Evolutionary conservation across 2,113 vertebrate species (phyloP), one percentile per base, ranked within the genome.

Genomic region (Syrmaticus mikado): DNA sequence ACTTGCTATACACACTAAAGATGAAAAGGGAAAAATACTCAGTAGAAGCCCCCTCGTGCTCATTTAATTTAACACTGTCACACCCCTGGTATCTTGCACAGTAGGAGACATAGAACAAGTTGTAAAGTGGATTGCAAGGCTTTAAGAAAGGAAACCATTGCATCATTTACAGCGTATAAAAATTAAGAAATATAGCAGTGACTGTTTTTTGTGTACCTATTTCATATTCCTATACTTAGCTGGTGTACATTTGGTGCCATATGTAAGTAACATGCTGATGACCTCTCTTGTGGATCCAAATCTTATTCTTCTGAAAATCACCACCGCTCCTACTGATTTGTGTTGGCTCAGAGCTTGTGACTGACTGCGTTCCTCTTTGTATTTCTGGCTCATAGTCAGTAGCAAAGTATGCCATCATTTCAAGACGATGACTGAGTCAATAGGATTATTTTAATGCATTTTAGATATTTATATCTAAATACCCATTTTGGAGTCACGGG

Each of bases 391-490:
- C 78, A 87, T 3, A 82, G 40, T 21, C 4, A 85, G n/a, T n/a
- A 90, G 64, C 72, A 83, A 93, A 88, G n/a, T 17, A 52, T 24
- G 36, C 45, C 90, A 1, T 86, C 55, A 65, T 79, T 75, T 88
- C n/a, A 67, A 77, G 41, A 58, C 24, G 85, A 27, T 6, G 8
- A 30, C 80, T 92, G 60, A 92, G 46, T 65, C 80, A 92, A 27
- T 71, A 77, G 60, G 45, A 66, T 92, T 90, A 71, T 77, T 92
- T 66, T 53, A 67, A 66, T 74, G 50, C 80, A 27, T 64, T 90
- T 85, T 90, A 92, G 48, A 55, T 80, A 71, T 73, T 61, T 83
- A 18, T 11, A 45, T 92, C 28, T 85, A 82, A 85, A 73, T 76
- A 86, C 5, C 83, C 0, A 74, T 76, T 85, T 90, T 84, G 34